Percentiles rank a stretch among this genome's conserved stretches.
Evolutionary conservation across 2,888 invertebrate genomes (phyloP).

Genomic region (Proisotoma minuta): DNA sequence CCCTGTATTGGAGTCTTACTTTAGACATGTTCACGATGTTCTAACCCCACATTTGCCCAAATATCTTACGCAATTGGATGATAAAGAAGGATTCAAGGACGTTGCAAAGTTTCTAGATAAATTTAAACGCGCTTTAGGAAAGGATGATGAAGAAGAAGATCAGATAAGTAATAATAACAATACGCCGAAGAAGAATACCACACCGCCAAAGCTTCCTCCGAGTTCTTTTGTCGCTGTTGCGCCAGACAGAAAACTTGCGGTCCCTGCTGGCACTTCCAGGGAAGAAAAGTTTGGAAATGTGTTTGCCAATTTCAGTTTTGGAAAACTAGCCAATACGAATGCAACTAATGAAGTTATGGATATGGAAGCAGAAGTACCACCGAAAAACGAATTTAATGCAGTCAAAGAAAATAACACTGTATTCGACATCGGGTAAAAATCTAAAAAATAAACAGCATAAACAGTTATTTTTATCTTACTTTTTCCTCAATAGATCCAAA

Average conservation of each 20-base stretch:
- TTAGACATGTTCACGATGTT: neutral
- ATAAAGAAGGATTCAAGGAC: neutral
- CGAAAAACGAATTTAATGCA: slow-evolving; percentile 76
- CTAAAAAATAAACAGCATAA: neutral
- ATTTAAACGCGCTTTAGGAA: neutral
- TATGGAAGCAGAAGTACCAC: slow-evolving; percentile 72
- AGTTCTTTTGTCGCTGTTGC: no score
- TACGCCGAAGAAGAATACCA: neutral
- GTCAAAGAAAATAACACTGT: slow-evolving; percentile 83
- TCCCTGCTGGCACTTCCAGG: neutral
- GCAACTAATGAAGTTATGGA: slow-evolving; percentile 57
- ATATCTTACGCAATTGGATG: neutral
- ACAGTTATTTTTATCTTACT: neutral
- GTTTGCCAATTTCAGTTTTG: neutral
- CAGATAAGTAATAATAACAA: neutral
- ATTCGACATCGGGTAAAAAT: slow-evolving; percentile 67
- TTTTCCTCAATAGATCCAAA: slow-evolving; percentile 64
- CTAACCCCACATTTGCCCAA: neutral
- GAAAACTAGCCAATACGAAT: neutral
- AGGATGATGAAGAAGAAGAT: neutral
- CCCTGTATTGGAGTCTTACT: neutral
- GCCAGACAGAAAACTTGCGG: no score
- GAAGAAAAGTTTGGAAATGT: neutral
- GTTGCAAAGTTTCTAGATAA: neutral
- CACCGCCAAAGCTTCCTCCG: no score